Evolutionary conservation across 2,113 vertebrate genomes (phyloP).

Genomic region (Apistogramma diplotaenia): DNA sequence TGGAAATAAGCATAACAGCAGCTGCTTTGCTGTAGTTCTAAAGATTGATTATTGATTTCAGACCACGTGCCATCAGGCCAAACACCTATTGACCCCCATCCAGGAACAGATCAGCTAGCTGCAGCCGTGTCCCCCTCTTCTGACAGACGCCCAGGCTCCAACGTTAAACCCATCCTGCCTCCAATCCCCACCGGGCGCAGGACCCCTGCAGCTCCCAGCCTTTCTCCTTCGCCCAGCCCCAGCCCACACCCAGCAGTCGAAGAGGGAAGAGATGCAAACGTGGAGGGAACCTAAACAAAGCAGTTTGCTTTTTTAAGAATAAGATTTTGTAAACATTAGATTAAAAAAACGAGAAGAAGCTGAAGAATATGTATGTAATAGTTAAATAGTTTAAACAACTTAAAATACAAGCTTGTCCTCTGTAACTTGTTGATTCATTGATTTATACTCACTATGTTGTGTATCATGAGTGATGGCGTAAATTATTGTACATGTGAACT

Average conservation of each 20-base stretch:
- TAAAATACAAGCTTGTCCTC: background rate
- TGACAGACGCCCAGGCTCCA: constrained; percentile 65
- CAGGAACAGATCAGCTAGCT: constrained; percentile 15
- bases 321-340: background rate
- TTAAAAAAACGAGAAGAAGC: background rate
- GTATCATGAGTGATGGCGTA: background rate
- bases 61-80: constrained; percentile 15
- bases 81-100: constrained; percentile 27
- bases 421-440: background rate
- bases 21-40: background rate
- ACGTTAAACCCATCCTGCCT: constrained; percentile 80
- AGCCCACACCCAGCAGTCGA: background rate
- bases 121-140: background rate
- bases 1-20: background rate
- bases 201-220: constrained; percentile 39
- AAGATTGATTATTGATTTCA: constrained; percentile 11
- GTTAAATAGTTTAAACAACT: background rate
- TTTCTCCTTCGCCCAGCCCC: background rate
- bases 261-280: background rate
- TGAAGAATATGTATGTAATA: background rate
- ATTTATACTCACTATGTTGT: constrained; percentile 1
- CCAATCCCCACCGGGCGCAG: constrained; percentile 81
- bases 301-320: background rate
- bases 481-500: background rate
- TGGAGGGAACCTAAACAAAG: background rate